These are phyloP conservation scores for Zophobas atratus DNA, from an alignment of 1,140 invertebrate genomes.

Conservation along the genomic window DNA sequence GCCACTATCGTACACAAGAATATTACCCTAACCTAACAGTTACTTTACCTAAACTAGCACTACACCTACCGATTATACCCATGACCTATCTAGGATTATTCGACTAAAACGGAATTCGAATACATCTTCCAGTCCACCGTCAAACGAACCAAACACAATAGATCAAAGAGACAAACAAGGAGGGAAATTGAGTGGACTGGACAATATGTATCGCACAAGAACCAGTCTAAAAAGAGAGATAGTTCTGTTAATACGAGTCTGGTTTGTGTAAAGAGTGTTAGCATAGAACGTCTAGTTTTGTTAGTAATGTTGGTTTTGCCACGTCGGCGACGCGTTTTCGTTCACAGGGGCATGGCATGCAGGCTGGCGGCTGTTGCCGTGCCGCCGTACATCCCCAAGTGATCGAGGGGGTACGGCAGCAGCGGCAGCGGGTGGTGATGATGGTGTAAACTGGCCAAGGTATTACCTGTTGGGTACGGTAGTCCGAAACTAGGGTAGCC, in stretches of 20 bases:
- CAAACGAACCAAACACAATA: constrained; percentile 17
- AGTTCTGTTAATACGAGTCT: constrained; percentile 29
- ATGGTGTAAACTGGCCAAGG: constrained; percentile 78
- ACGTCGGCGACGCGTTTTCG: constrained; percentile 57
- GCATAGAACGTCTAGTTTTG: constrained; percentile 33
- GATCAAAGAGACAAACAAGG: constrained; percentile 9
- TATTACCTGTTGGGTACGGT: constrained; percentile 96
- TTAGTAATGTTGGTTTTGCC: constrained; percentile 28
- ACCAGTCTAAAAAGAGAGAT: constrained; percentile 38
- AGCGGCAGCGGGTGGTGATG: constrained; percentile 74
- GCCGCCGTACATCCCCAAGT: constrained; percentile 74
- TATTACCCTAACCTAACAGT: constrained; percentile 53
- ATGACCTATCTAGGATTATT: constrained; percentile 50
- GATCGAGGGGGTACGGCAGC: constrained; percentile 76
- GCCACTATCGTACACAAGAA: constrained; percentile 54
- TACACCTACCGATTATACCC: constrained; percentile 55
- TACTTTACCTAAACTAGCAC: constrained; percentile 52
- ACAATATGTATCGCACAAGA: constrained; percentile 26
- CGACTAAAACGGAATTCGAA: constrained; percentile 38
- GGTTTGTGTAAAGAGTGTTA: constrained; percentile 32
- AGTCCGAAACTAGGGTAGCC: constrained; percentile 97
- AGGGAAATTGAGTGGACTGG: not conserved
- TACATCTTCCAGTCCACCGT: constrained; percentile 29
- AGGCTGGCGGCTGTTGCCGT: constrained; percentile 69
- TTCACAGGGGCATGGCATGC: constrained; percentile 90